Conservation (phyloP, 2,797 vertebrate species). For the Propithecus perrieri region DNA sequence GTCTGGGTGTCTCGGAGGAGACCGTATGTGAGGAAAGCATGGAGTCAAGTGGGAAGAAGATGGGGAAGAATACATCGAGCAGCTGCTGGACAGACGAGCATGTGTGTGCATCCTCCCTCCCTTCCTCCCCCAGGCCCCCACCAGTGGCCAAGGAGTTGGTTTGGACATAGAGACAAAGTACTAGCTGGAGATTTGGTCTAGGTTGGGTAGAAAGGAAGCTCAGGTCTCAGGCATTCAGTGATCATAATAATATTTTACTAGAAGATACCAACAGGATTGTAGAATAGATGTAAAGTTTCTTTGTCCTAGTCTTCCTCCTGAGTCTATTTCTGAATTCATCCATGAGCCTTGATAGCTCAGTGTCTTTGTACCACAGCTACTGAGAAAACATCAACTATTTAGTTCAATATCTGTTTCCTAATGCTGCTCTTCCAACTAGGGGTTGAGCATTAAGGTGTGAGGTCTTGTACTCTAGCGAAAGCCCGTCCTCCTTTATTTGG, state of each 20-base stretch:
- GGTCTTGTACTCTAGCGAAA: not conserved
- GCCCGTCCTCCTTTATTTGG: not conserved
- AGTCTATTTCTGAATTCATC: not conserved
- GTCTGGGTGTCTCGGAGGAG: rapidly evolving
- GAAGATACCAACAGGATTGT: rapidly evolving
- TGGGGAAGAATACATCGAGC: not conserved
- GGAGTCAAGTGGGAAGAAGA: not conserved
- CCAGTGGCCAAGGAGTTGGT: not conserved
- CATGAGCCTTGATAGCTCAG: not conserved
- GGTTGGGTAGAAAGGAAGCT: not conserved
- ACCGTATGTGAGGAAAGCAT: not conserved
- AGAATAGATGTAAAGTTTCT: not conserved
- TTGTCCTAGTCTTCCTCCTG: not conserved
- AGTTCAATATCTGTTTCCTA: not conserved
- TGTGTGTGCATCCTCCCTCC: not conserved
- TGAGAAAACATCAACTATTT: not conserved
- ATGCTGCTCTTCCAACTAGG: not conserved
- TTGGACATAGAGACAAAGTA: no score
- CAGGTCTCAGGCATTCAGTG: not conserved
- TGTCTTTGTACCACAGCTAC: not conserved
- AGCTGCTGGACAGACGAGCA: rapidly evolving
- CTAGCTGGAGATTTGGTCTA: not conserved
- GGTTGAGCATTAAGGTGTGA: rapidly evolving
- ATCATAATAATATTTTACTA: not conserved
- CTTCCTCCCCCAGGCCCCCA: no score